phyloP scores from a whole-genome alignment of 2,113 vertebrate genomes.

The Leptodactylus fuscus region DNA sequence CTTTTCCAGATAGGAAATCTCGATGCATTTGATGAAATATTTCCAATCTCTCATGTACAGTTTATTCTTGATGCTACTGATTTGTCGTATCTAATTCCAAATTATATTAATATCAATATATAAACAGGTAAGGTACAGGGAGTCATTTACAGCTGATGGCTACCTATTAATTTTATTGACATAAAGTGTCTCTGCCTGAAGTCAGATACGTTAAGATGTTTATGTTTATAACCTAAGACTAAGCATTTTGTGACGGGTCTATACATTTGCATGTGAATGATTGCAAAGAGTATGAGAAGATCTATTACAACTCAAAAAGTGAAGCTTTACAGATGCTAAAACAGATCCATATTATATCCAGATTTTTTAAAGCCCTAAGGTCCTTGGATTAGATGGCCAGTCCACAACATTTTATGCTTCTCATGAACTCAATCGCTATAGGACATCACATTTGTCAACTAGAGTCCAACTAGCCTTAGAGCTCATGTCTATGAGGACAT shows the following conservation, averaged over 20 bases:
- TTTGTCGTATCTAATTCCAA: background rate
- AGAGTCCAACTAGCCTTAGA: no score
- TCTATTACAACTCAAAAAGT: no score
- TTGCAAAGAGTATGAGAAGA: no score
- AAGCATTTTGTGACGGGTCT: background rate
- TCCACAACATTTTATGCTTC: no score
- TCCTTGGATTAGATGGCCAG: no score
- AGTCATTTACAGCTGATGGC: background rate
- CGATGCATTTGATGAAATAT: background rate
- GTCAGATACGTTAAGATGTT: no score
- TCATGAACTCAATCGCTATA: no score
- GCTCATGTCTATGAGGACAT: no score
- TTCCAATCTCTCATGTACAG: slow-evolving; percentile 5
- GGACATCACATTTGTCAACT: no score
- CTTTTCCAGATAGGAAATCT: slow-evolving; percentile 32
- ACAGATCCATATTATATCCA: no score
- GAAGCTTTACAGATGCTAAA: no score
- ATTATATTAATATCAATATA: background rate
- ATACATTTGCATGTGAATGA: background rate
- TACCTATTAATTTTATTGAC: background rate
- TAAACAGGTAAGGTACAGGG: background rate
- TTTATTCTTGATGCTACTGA: background rate
- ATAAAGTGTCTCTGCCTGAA: background rate
- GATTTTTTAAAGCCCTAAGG: no score
- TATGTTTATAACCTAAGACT: background rate